Percentiles rank a stretch among this genome's conserved stretches.
Evolutionary conservation across 1,140 invertebrate genomes (phyloP).

Genomic region (Zaprionus camerounensis): DNA sequence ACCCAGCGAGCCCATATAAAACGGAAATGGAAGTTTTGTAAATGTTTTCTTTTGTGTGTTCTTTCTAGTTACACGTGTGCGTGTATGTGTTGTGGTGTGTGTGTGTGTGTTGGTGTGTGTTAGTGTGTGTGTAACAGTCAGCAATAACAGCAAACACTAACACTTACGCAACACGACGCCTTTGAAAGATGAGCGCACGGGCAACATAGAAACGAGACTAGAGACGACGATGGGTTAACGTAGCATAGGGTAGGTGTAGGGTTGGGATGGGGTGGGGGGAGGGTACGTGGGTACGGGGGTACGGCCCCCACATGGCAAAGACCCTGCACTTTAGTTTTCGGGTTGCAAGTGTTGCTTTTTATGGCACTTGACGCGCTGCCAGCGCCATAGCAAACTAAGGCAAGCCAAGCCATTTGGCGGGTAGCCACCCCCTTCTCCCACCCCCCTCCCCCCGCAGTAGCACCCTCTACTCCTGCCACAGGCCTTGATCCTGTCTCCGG

Average conservation of each 20-base stretch:
- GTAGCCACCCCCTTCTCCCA: background rate
- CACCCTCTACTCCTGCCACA: background rate
- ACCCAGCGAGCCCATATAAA: constrained; percentile 68
- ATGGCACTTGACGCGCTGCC: constrained; percentile 78
- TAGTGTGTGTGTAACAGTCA: constrained; percentile 18
- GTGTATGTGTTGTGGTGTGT: background rate
- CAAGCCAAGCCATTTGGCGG: constrained; percentile 28
- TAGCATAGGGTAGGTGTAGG: background rate
- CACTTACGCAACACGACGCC: constrained; percentile 66
- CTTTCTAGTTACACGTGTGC: constrained; percentile 48
- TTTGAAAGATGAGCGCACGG: constrained; percentile 74
- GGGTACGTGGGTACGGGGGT: background rate
- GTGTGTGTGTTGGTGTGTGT: background rate
- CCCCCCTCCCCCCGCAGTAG: background rate
- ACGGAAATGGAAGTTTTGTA: constrained; percentile 82
- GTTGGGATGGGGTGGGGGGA: background rate
- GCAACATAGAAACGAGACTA: constrained; percentile 3
- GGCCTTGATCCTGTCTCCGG: background rate
- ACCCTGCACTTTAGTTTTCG: constrained; percentile 78
- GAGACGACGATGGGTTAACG: background rate
- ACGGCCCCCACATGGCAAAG: constrained; percentile 42
- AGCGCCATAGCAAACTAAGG: constrained; percentile 11
- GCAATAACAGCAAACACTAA: constrained; percentile 61
- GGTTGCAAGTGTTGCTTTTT: constrained; percentile 80
- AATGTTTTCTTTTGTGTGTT: constrained; percentile 80